Base-by-base conservation (phyloP, 2,113 vertebrate genomes). In the Ictidomys tridecemlineatus region DNA sequence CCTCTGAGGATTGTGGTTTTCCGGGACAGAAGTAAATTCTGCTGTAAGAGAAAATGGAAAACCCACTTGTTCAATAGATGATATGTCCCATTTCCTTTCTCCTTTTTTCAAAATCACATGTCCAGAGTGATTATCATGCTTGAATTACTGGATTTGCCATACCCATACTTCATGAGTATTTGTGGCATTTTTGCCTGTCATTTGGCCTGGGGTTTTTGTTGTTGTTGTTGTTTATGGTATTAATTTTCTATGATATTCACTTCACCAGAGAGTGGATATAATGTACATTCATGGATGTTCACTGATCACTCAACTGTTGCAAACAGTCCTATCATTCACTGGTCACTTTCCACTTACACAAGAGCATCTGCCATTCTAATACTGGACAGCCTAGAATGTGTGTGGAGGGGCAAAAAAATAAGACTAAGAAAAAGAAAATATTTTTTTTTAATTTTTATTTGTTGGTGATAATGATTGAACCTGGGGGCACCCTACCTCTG, bases 1-100 rank as follows among this genome's bases (percentile, higher is more conserved):
- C 98, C 93, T 0, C 86, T 97, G 98, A 96, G 97, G 96, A 80
- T 88, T 98, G 98, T 97, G 98, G 98, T 98, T 99, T 98, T 98
- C 93, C 28, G 85, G 93, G 72, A 91, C 92, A 94, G 93, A 95
- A 96, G 79, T 97, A 91, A 94, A 96, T 98, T 96, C 94, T 90
- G 6, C 93, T 97, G 97, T 88, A 97, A 92, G 74, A 67, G 65
- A 93, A 97, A 85, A 85, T 93, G 97, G 96, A 97, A 98, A 98
- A 96, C 87, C 96, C 98, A 96, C 42, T 97, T 97, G 97, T 98
- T 97, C 76, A 51, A 93, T 97, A 93, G 96, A 92, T 82, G 95
- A 97, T 85, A 98, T 97, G 97, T 95, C 37, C 24, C 34, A 45
- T 78, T 96, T 95, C 97, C 83, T 86, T 32, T 53, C 37, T 82